phyloP scores from a whole-genome alignment of 2,797 vertebrate genomes.

The Trematocara caparti region DNA sequence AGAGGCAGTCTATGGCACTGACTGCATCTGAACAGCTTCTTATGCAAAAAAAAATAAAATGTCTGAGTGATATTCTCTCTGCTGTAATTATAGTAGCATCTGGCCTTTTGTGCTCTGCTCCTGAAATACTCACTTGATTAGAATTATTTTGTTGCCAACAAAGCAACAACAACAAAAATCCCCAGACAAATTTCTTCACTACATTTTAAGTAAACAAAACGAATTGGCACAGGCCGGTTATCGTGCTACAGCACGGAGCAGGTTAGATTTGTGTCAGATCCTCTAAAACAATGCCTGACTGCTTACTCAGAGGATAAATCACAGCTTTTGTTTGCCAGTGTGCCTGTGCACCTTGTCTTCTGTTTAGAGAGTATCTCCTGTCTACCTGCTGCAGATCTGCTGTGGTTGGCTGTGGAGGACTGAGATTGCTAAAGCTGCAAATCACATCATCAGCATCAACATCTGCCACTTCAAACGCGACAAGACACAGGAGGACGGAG shows the following conservation, averaged over 20 bases:
- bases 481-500: conserved; percentile 14
- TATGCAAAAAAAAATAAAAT: neutral
- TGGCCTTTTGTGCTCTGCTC: neutral
- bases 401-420: conserved; percentile 25
- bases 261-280: neutral
- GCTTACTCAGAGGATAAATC: conserved; percentile 15
- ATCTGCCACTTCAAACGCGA: conserved; percentile 52
- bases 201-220: conserved; percentile 16
- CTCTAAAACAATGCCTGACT: neutral
- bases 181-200: neutral
- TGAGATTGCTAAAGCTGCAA: conserved; percentile 38
- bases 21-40: neutral
- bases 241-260: neutral
- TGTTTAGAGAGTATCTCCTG: conserved; percentile 32
- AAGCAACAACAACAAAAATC: neutral
- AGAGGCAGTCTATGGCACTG: neutral
- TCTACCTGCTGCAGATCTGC: conserved; percentile 46
- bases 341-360: conserved; percentile 11
- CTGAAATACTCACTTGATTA: conserved; percentile 2
- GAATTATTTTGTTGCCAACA: neutral
- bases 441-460: conserved; percentile 21
- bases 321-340: conserved; percentile 16
- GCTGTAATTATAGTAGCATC: conserved; percentile 1
- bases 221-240: neutral
- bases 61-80: neutral